phyloP scores from a whole-genome alignment of 2,797 vertebrate species.

The Trichosurus vulpecula region DNA sequence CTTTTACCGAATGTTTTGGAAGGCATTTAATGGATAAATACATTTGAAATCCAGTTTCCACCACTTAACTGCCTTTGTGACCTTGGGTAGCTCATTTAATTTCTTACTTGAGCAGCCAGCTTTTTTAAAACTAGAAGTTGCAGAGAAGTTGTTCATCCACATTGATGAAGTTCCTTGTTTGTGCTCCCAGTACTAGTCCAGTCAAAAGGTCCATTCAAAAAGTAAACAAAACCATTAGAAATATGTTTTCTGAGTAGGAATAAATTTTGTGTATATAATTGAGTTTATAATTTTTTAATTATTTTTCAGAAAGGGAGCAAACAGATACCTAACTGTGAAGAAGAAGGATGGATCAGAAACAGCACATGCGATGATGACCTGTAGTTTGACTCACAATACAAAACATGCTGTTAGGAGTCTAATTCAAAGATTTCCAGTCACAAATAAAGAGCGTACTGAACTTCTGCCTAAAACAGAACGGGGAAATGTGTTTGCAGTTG shows the following conservation, averaged over 20 bases:
- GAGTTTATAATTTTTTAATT: constrained; percentile 59
- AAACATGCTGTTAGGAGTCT: constrained; percentile 86
- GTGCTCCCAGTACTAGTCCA: neutral
- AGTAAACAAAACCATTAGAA: neutral
- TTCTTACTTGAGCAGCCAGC: neutral
- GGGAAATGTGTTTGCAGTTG: constrained; percentile 81
- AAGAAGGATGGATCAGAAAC: constrained; percentile 90
- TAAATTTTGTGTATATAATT: constrained; percentile 65
- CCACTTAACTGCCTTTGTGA: neutral
- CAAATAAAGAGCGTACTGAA: constrained; percentile 90
- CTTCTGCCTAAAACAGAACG: constrained; percentile 87
- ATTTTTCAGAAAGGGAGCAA: constrained; percentile 89
- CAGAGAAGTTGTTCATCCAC: neutral
- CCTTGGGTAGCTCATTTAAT: neutral
- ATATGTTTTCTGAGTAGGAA: constrained; percentile 59
- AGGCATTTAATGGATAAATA: neutral
- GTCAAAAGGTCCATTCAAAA: neutral
- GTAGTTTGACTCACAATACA: constrained; percentile 87
- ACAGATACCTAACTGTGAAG: constrained; percentile 91
- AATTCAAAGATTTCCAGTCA: constrained; percentile 92
- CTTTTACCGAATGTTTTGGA: constrained; percentile 21
- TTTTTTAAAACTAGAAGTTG: neutral
- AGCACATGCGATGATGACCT: constrained; percentile 86
- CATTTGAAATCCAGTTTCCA: neutral
- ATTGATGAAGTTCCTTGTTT: neutral